These are phyloP conservation scores for Oreochromis mossambicus DNA, from an alignment of 2,797 vertebrate genomes.

Conservation along the genomic window DNA sequence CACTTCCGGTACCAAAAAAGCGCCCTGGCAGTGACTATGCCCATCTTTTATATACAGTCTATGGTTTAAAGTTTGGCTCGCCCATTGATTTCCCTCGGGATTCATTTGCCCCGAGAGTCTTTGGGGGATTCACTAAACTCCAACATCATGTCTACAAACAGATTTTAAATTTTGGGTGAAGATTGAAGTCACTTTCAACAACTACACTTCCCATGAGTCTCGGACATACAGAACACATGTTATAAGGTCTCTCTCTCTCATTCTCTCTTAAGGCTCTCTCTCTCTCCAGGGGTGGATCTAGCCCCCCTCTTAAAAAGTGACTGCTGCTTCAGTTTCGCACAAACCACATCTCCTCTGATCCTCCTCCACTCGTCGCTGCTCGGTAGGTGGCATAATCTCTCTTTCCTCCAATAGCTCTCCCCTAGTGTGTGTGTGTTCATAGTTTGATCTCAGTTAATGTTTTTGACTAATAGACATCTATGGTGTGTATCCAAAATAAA, in stretches of 20 bases:
- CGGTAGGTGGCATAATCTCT: slow-evolving; percentile 17
- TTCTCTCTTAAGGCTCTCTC: not conserved
- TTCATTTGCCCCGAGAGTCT: not conserved
- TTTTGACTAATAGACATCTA: not conserved
- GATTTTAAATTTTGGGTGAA: not conserved
- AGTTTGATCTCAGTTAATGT: not conserved
- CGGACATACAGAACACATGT: not conserved
- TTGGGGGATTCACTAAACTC: not conserved
- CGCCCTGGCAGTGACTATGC: not conserved
- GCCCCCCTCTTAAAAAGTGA: not conserved
- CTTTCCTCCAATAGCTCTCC: not conserved
- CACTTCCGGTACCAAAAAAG: not conserved
- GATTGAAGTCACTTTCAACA: not conserved
- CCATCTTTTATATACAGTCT: not conserved
- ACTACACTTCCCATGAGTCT: not conserved
- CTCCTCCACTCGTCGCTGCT: not conserved
- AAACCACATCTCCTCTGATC: not conserved
- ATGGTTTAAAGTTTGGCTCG: not conserved
- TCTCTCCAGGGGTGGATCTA: slow-evolving; percentile 17
- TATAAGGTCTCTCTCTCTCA: not conserved
- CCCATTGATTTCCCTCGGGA: not conserved
- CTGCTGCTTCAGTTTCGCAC: not conserved
- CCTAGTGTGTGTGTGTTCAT: not conserved
- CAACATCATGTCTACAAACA: not conserved
- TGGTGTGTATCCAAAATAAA: not conserved